Evolutionary conservation across 2,888 invertebrate genomes (phyloP).

Genomic region (Sialis lutaria): DNA sequence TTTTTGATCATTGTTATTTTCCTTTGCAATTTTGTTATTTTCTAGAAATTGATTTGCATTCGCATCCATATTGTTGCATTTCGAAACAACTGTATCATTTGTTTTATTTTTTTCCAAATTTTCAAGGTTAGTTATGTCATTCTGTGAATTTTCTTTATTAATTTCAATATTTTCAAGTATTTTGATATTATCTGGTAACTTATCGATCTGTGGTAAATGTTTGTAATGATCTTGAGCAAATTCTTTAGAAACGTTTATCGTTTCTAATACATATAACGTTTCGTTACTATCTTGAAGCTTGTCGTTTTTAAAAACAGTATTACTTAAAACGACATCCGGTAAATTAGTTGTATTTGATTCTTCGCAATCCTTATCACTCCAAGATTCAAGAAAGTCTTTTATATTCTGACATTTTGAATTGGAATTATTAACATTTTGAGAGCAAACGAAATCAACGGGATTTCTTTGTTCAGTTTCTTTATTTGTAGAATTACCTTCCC

Average conservation of each 20-base stretch:
- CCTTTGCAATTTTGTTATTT: no score
- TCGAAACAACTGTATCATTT: no score
- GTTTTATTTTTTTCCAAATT: neutral
- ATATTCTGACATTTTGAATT: neutral
- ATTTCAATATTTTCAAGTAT: neutral
- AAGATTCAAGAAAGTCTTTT: conserved; percentile 5
- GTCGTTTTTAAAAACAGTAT: neutral
- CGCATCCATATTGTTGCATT: no score
- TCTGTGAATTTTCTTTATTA: neutral
- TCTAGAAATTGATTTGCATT: no score
- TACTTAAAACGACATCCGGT: conserved; percentile 5
- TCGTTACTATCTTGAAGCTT: neutral
- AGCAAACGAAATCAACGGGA: neutral
- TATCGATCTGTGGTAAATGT: conserved; percentile 6
- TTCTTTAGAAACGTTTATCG: conserved; percentile 4
- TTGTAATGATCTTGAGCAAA: conserved; percentile 3
- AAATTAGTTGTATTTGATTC: conserved; percentile 1
- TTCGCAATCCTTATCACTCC: conserved; percentile 5
- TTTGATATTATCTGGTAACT: conserved; percentile 6
- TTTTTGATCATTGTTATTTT: no score
- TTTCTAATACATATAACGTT: conserved; percentile 4
- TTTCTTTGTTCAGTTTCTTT: neutral
- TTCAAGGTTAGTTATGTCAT: neutral
- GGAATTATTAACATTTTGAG: neutral
- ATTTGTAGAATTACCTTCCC: neutral